Evolutionary conservation across 2,888 invertebrate genomes (phyloP).

Genomic region (Chelonus formosanus): DNA sequence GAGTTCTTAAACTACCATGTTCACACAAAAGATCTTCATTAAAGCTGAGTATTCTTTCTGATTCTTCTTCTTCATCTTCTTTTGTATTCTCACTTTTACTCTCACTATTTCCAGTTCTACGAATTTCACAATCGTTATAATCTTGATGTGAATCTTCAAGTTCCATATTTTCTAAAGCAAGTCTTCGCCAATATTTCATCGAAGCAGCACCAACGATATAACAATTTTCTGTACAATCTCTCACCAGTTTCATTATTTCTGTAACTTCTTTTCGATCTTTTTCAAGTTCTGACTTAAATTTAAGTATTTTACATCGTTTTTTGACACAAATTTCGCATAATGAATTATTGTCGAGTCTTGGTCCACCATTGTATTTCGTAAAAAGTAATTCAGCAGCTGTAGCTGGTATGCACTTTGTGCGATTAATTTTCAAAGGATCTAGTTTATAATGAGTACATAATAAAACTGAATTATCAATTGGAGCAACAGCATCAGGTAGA

Average conservation of each 20-base stretch:
- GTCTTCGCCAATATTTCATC: conserved; percentile 67
- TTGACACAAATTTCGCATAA: conserved; percentile 66
- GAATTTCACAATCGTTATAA: conserved; percentile 41
- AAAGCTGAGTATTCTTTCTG: conserved; percentile 63
- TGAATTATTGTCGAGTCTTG: conserved; percentile 61
- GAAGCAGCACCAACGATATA: conserved; percentile 70
- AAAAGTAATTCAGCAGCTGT: conserved; percentile 64
- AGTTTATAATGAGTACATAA: conserved; percentile 66
- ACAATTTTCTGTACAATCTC: conserved; percentile 55
- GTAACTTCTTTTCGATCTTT: conserved; percentile 67
- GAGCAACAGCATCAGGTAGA: conserved; percentile 52
- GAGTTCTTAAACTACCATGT: conserved; percentile 64
- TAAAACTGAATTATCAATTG: conserved; percentile 65
- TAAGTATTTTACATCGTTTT: conserved; percentile 64
- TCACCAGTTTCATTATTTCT: conserved; percentile 61
- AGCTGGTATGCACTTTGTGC: conserved; percentile 64
- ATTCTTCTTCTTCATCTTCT: conserved; percentile 57
- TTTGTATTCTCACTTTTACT: conserved; percentile 35
- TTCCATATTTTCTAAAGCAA: conserved; percentile 59
- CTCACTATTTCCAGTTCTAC: conserved; percentile 48
- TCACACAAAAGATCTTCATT: conserved; percentile 69
- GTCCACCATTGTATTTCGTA: conserved; percentile 65
- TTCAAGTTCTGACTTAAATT: conserved; percentile 65
- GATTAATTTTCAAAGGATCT: conserved; percentile 64
- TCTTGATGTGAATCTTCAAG: conserved; percentile 18